Evolutionary conservation across 2,797 vertebrate genomes (phyloP).

Genomic region (Muscicapa comitata): DNA sequence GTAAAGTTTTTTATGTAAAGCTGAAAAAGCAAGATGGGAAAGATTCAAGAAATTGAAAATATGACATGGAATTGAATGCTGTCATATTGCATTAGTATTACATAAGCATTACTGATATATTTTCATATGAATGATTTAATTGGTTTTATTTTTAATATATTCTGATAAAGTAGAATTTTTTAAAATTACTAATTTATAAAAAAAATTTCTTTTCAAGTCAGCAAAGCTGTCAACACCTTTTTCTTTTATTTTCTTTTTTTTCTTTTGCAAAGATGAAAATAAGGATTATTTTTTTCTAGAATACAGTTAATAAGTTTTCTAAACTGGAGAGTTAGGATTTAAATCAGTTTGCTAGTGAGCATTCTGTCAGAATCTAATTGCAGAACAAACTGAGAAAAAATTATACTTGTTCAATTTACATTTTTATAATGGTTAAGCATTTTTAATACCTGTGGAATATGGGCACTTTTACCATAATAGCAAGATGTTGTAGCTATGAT

Average conservation of each 20-base stretch:
- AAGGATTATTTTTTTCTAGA: not conserved
- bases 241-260: not conserved
- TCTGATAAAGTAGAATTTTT: not conserved
- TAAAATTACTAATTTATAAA: not conserved
- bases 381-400: not conserved
- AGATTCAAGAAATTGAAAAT: not conserved
- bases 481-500: not conserved
- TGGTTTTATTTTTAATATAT: not conserved
- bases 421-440: not conserved
- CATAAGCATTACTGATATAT: not conserved
- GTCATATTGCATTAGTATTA: not conserved
- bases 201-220: not conserved
- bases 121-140: not conserved
- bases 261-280: not conserved
- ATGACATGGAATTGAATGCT: not conserved
- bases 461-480: not conserved
- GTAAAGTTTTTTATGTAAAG: not conserved
- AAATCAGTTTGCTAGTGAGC: not conserved
- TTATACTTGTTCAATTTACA: not conserved
- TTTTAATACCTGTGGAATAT: not conserved
- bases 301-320: not conserved
- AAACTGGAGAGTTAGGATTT: not conserved
- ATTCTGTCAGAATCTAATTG: not conserved
- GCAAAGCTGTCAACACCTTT: not conserved
- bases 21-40: not conserved